These are phyloP conservation scores for Tapera naevia DNA, from an alignment of 2,797 vertebrate genomes.

Conservation along the genomic window DNA sequence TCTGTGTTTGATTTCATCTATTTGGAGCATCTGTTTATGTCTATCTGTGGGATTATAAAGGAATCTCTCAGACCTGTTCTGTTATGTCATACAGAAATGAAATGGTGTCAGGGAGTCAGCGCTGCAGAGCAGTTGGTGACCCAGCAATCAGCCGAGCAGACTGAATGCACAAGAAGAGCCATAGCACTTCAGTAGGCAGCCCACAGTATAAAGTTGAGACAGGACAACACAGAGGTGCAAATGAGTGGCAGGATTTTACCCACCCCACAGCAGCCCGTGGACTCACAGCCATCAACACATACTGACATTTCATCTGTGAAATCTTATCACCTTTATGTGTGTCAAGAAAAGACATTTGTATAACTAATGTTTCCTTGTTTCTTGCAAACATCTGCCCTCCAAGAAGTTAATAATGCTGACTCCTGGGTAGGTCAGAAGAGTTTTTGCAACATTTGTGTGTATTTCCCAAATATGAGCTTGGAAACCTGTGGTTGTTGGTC, in stretches of 20 bases:
- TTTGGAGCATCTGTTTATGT: conserved; percentile 42
- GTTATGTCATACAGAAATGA: conserved; percentile 7
- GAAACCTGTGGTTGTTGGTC: not conserved
- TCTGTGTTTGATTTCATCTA: conserved; percentile 40
- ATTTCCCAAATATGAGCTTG: not conserved
- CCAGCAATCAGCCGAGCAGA: accelerated
- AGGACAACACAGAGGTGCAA: accelerated
- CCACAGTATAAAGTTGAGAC: accelerated
- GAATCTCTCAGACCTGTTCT: not conserved
- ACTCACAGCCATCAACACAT: not conserved
- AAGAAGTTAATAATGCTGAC: not conserved
- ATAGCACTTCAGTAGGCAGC: accelerated
- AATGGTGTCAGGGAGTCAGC: not conserved
- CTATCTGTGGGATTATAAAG: conserved; percentile 35
- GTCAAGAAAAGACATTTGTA: not conserved
- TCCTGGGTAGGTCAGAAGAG: not conserved
- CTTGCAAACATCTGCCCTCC: not conserved
- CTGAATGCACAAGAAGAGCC: accelerated
- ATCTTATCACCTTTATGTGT: accelerated
- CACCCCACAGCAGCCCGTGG: accelerated
- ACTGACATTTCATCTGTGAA: not conserved
- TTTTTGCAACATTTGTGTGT: not conserved
- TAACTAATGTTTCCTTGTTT: not conserved
- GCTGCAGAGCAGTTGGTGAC: not conserved
- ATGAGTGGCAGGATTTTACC: not conserved